Base-by-base conservation (phyloP, 2,888 invertebrate species). In the Scaptomyza polygonia region DNA sequence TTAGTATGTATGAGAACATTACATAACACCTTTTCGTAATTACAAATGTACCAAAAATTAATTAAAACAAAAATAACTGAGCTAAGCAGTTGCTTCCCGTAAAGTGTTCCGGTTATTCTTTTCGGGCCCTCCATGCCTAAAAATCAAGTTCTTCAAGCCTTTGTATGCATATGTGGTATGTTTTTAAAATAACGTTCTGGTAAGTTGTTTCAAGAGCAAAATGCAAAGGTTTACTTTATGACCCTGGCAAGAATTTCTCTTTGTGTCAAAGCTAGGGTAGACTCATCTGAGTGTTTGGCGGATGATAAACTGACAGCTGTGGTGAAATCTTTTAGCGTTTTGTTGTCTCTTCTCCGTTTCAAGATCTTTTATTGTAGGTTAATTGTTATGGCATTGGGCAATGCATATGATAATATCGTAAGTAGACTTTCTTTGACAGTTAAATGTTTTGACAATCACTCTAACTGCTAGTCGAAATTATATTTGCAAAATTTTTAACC, bases 351-450 rank as follows among this genome's bases (percentile, higher is more conserved):
- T 48, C 72, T 47, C 40, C 52, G 68, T 54, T 82, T 69, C 86
- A 78, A 84, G 88, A 88, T 87, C 89, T 84, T 39, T 70, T 56
- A 73, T 88, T 72, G 73, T 84, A 61, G 89, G 88, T 86, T 89
- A 88, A 86, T 88, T 62, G 85, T 80, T 76, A 61, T 83, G 82
- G 69, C 86, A 86, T 88, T 86, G 89, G 48, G 85, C 72, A 88
- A 87, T 81, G 64, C 67, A 66, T 53, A 65, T 64, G 73, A 59
- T 68, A 40, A 40, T 45, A 71, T 64, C 67, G 39, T 29, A 62
- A 49, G 49, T 30, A 47, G 64, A 88, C 89, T 84, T 84, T 84
- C 86, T 86, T 87, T 53, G 65, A 52, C 83, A 74, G 61, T 74
- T 78, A 67, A 68, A 68, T 58, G 47, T 61, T 87, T 67, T 53